A percentile compares a stretch with the other conserved stretches of the same genome.
Conservation (phyloP, 1,140 invertebrate species). For the Brachionus koreanus region DNA sequence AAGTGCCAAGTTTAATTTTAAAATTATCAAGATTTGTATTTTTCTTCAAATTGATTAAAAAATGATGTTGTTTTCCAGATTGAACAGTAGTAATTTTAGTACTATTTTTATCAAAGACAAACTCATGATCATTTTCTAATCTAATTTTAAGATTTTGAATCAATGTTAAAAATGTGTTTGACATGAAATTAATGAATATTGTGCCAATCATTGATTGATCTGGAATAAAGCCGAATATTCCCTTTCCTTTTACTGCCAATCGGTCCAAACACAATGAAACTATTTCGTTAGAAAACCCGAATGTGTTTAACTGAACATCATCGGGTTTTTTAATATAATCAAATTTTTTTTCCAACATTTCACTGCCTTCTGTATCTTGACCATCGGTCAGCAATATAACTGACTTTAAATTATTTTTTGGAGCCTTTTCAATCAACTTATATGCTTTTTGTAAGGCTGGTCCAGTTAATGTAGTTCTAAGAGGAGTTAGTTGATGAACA, state of each 20-base stretch:
- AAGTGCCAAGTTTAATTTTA: background rate
- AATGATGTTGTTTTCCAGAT: slow-evolving; percentile 26
- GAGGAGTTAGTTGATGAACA: background rate
- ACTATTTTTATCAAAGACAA: background rate
- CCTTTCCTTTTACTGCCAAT: slow-evolving; percentile 6
- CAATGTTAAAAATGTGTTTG: slow-evolving; percentile 7
- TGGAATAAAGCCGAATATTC: slow-evolving; percentile 42
- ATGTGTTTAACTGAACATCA: slow-evolving; percentile 32
- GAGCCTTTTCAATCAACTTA: background rate
- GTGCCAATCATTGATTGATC: slow-evolving; percentile 43
- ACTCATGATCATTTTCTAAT: background rate
- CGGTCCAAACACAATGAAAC: background rate
- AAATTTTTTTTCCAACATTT: slow-evolving; percentile 31
- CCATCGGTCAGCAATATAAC: slow-evolving; percentile 35
- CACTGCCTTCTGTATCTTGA: slow-evolving; percentile 1
- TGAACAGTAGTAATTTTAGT: background rate
- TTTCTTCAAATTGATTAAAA: background rate
- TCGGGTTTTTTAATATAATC: slow-evolving; percentile 8
- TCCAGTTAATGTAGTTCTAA: background rate
- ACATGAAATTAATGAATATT: slow-evolving; percentile 24
- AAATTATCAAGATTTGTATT: background rate
- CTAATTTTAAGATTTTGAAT: background rate
- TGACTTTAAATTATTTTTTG: slow-evolving; percentile 23
- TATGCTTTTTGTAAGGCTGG: slow-evolving; percentile 7
- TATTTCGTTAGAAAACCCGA: slow-evolving; percentile 27